Percentiles rank a stretch among this genome's conserved stretches.
phyloP scores from a whole-genome alignment of 1,140 invertebrate genomes.

The Drosophila miranda region DNA sequence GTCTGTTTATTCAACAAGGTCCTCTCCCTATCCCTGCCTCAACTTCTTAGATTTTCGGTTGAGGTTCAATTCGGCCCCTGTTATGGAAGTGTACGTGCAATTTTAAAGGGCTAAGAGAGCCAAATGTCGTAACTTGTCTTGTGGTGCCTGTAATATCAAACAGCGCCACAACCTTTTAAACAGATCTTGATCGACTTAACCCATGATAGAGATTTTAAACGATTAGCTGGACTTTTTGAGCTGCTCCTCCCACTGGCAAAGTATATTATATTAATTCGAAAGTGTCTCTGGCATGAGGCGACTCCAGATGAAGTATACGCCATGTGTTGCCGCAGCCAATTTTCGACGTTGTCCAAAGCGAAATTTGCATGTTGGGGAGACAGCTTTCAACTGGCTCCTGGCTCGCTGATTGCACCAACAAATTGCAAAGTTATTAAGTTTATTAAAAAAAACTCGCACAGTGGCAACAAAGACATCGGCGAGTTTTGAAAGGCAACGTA shows the following conservation, averaged over 20 bases:
- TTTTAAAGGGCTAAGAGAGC: constrained; percentile 19
- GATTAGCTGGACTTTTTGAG: no score
- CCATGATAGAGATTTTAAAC: no score
- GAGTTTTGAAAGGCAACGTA: constrained; percentile 38
- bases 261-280: constrained; percentile 41
- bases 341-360: constrained; percentile 35
- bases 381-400: constrained; percentile 19
- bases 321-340: constrained; percentile 53
- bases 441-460: constrained; percentile 65
- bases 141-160: not conserved
- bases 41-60: constrained; percentile 6
- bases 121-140: not conserved
- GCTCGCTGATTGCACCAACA: constrained; percentile 72
- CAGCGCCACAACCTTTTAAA: constrained; percentile 9
- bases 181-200: constrained; percentile 2
- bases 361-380: constrained; percentile 41
- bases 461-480: constrained; percentile 45
- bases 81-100: constrained; percentile 22
- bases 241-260: not conserved
- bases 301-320: constrained; percentile 62
- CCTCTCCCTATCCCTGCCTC: not conserved
- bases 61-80: constrained; percentile 26
- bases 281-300: constrained; percentile 27
- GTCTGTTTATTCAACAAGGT: constrained; percentile 56
- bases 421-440: constrained; percentile 79